phyloP scores from a whole-genome alignment of 2,888 invertebrate genomes.

The Mythimna ferrago region DNA sequence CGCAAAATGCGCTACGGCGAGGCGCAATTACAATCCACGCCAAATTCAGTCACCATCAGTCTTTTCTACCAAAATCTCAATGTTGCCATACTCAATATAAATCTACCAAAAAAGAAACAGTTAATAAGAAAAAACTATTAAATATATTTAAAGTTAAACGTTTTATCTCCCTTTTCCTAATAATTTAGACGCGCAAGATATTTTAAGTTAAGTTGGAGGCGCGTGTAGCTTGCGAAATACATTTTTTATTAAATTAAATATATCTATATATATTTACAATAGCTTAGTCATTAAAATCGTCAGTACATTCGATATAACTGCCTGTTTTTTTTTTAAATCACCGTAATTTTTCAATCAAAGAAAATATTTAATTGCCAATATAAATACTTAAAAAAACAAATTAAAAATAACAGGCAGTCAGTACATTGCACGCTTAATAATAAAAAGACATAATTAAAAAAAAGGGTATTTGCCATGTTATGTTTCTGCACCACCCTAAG shows the following conservation, averaged over 20 bases:
- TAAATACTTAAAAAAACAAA: no score
- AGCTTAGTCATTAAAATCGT: no score
- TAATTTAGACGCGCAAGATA: slow-evolving; percentile 15
- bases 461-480: no score
- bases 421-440: no score
- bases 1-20: not conserved
- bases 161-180: slow-evolving; percentile 22
- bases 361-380: no score
- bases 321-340: no score
- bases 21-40: not conserved
- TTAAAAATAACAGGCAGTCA: no score
- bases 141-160: slow-evolving; percentile 40
- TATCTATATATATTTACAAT: no score
- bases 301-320: no score
- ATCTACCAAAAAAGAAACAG: slow-evolving; percentile 58
- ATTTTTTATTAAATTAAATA: not conserved
- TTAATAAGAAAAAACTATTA: slow-evolving; percentile 51
- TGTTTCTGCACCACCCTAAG: no score
- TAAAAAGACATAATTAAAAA: no score
- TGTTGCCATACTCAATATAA: slow-evolving; percentile 60
- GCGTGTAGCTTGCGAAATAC: not conserved
- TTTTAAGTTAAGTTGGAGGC: not conserved
- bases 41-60: slow-evolving; percentile 38
- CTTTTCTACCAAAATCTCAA: slow-evolving; percentile 52
- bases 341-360: no score